phyloP scores from a whole-genome alignment of 2,888 invertebrate genomes.

The Brachylomia viminalis region DNA sequence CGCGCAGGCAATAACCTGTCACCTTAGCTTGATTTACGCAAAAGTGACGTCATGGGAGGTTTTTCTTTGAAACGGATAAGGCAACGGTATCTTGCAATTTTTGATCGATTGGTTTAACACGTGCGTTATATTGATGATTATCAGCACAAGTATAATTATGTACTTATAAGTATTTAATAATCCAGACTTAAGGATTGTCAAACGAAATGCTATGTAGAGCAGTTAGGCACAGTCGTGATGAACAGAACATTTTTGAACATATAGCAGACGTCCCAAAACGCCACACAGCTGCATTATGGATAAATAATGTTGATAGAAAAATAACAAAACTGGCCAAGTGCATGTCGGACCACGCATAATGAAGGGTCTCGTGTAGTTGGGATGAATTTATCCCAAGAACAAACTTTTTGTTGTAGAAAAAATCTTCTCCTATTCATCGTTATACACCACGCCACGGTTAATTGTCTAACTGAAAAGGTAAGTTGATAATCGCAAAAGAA shows the following conservation, averaged over 20 bases:
- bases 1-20: conserved; percentile 78
- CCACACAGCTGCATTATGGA: neutral
- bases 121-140: conserved; percentile 6
- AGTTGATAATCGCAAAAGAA: too few species aligned
- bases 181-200: neutral
- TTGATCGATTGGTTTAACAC: conserved; percentile 42
- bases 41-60: conserved; percentile 49
- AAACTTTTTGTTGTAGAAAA: too few species aligned
- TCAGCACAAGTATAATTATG: neutral
- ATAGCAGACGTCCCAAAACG: too few species aligned
- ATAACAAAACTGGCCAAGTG: neutral
- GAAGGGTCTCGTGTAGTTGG: too few species aligned
- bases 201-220: conserved; percentile 1
- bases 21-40: conserved; percentile 75
- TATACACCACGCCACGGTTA: too few species aligned
- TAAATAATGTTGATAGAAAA: neutral
- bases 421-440: too few species aligned
- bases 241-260: neutral
- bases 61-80: conserved; percentile 49
- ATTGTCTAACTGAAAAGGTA: too few species aligned
- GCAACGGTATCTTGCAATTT: conserved; percentile 11
- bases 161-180: neutral
- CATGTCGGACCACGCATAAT: too few species aligned
- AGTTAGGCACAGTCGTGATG: neutral
- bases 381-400: too few species aligned